Conservation (phyloP, 1,140 invertebrate genomes). For the Ganaspis sp. region DNA sequence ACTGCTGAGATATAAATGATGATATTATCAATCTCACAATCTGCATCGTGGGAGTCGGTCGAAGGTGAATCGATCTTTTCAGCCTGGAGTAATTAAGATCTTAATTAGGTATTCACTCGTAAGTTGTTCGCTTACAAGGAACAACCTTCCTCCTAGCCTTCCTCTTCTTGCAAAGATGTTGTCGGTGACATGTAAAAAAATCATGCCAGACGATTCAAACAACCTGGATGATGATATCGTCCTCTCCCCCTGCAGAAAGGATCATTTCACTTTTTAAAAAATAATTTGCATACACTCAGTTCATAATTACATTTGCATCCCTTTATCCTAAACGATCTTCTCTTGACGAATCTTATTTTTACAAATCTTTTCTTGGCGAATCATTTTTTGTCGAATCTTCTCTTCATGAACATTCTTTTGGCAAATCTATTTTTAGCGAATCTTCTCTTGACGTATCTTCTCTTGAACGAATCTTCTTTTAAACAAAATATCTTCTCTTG, state of each 20-base stretch:
- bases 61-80: conserved; percentile 63
- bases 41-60: conserved; percentile 70
- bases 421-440: no score
- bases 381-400: no score
- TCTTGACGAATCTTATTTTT: no score
- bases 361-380: no score
- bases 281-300: background rate
- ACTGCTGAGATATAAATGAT: conserved; percentile 62
- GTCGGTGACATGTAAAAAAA: conserved; percentile 49
- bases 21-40: conserved; percentile 70
- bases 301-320: background rate
- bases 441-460: no score
- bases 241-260: background rate
- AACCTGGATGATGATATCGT: conserved; percentile 10
- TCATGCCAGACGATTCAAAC: conserved; percentile 31
- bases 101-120: conserved; percentile 72
- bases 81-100: conserved; percentile 68
- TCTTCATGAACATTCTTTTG: no score
- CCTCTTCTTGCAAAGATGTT: conserved; percentile 34
- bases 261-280: background rate
- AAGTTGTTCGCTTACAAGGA: conserved; percentile 39
- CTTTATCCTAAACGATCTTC: background rate
- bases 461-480: no score
- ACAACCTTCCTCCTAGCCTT: conserved; percentile 44
- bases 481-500: no score